A percentile compares a stretch with the other conserved stretches of the same genome.
phyloP scores from a whole-genome alignment of 2,888 invertebrate species.

The Amblyjoppa proteus region DNA sequence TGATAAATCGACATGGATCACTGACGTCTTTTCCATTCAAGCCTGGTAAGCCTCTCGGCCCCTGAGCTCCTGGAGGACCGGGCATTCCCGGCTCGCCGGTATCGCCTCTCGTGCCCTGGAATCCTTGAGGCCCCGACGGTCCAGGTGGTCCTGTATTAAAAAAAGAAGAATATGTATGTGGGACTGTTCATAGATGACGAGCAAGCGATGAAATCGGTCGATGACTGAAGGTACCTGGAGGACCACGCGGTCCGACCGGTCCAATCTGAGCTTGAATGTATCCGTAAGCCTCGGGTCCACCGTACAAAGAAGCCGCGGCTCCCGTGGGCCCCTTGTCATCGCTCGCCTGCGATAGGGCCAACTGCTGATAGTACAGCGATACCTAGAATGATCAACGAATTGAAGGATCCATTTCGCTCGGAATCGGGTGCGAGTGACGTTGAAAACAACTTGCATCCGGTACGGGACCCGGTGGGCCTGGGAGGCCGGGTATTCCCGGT shows the following conservation, averaged over 20 bases:
- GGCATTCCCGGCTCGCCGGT: slow-evolving; percentile 91
- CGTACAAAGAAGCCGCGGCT: slow-evolving; percentile 84
- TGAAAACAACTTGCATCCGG: slow-evolving; percentile 87
- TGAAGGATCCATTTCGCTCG: not conserved
- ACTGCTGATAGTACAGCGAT: slow-evolving; percentile 91
- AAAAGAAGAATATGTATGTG: not conserved
- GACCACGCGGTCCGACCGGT: slow-evolving; percentile 92
- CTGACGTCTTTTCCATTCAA: slow-evolving; percentile 92
- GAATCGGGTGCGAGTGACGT: no score
- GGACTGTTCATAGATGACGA: no score
- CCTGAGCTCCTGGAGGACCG: slow-evolving; percentile 87
- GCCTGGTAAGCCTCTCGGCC: slow-evolving; percentile 90
- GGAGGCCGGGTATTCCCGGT: slow-evolving; percentile 87
- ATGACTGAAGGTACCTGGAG: slow-evolving; percentile 87
- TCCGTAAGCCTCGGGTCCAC: slow-evolving; percentile 88
- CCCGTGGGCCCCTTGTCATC: slow-evolving; percentile 91
- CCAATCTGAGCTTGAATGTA: slow-evolving; percentile 93
- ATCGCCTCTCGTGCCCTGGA: slow-evolving; percentile 93
- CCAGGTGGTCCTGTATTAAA: slow-evolving; percentile 83
- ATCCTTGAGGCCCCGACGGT: slow-evolving; percentile 91
- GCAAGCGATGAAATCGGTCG: not conserved
- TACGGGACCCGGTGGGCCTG: slow-evolving; percentile 90
- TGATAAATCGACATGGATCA: slow-evolving; percentile 35
- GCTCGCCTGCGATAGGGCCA: slow-evolving; percentile 90
- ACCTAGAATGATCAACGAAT: slow-evolving; percentile 84